phyloP scores from a whole-genome alignment of 37 sponge, comb jelly and placozoan species.

The Crambe crambe region DNA sequence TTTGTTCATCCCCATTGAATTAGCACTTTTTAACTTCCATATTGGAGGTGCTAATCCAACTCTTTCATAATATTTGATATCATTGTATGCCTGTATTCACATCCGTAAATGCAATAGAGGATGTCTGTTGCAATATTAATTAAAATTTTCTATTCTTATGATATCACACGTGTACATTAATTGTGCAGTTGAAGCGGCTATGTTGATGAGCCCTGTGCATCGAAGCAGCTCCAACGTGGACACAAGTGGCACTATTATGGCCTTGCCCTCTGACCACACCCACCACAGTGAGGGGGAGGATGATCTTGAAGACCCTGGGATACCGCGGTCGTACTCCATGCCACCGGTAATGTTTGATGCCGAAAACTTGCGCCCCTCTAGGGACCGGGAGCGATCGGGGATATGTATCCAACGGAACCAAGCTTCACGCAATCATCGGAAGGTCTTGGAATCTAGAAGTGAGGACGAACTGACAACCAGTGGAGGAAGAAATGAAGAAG shows the following conservation, averaged over 20 bases:
- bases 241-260: background rate
- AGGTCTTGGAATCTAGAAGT: background rate
- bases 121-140: too few relatives aligned
- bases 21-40: too few relatives aligned
- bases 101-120: too few relatives aligned
- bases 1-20: too few relatives aligned
- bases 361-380: background rate
- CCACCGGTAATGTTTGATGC: slow-evolving; percentile 9
- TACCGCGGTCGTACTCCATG: slow-evolving; percentile 35
- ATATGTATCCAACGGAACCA: slow-evolving; percentile 16
- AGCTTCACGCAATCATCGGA: too few relatives aligned
- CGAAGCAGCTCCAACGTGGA: slow-evolving; percentile 31
- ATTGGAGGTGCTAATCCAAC: too few relatives aligned
- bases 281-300: background rate
- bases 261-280: background rate
- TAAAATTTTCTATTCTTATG: too few relatives aligned
- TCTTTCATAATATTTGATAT: too few relatives aligned
- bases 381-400: background rate
- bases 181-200: too few relatives aligned
- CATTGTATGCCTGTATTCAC: too few relatives aligned
- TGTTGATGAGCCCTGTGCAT: slow-evolving; percentile 48
- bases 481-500: background rate
- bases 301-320: background rate
- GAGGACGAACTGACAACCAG: background rate
- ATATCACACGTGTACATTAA: too few relatives aligned